Evolutionary conservation across 2,888 invertebrate genomes (phyloP).

Genomic region (Eucriotettix oculatus): DNA sequence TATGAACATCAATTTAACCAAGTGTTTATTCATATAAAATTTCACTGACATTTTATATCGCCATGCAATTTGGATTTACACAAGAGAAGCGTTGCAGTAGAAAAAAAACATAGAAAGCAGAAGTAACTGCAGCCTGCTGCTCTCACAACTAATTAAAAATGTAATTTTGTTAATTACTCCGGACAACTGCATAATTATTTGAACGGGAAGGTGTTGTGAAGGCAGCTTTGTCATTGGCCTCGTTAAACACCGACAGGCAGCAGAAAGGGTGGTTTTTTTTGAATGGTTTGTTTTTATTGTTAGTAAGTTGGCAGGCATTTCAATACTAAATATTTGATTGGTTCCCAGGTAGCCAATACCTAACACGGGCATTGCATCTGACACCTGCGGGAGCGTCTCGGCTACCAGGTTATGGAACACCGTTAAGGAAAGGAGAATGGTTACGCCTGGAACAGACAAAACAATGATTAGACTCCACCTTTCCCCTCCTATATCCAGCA

Average conservation of each 20-base stretch:
- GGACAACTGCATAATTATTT: background rate
- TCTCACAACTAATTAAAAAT: background rate
- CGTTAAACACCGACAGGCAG: background rate
- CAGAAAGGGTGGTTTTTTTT: background rate
- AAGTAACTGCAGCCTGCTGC: background rate
- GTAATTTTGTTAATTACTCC: background rate
- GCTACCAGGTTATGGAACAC: constrained; percentile 38
- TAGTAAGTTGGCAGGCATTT: constrained; percentile 1
- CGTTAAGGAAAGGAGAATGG: constrained; percentile 37
- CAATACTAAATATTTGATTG: background rate
- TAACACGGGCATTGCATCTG: constrained; percentile 32
- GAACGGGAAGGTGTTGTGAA: background rate
- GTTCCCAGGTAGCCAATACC: constrained; percentile 20
- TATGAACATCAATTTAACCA: no score
- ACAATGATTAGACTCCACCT: constrained; percentile 11
- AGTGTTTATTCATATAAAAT: background rate
- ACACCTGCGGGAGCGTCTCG: constrained; percentile 36
- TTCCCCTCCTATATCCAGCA: background rate
- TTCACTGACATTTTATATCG: background rate
- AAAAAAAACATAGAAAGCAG: background rate
- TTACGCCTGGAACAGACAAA: constrained; percentile 29
- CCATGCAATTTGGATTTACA: background rate
- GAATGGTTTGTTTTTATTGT: background rate
- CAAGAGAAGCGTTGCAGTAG: background rate
- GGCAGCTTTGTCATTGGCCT: background rate